Base-by-base conservation (phyloP, 1,140 invertebrate species). In the Apis florea region DNA sequence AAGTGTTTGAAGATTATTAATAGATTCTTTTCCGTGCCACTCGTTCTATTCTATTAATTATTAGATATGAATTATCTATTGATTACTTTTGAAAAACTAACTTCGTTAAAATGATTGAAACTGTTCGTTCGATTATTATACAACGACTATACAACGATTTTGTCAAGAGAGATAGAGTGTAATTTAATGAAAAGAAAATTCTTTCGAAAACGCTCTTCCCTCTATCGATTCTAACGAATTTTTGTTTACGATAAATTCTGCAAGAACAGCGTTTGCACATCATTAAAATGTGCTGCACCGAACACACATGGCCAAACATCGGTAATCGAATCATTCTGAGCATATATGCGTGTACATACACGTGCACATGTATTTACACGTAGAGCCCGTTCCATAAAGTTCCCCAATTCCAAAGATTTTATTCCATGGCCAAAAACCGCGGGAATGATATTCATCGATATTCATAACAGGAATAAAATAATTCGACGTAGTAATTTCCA, bases 271-370 rank as follows among this genome's bases (percentile, higher is more conserved):
- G 40, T 73, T 73, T 61, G 71, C 31, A 61, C 40, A 49, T 73
- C 56, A 73, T 73, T 73, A 73, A 73, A 73, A 61, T n/a, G 56
- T 73, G 40, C 71, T 61, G 56, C 71, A 73, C n/a, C 13, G 67
- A 51, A 19, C 47, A 51, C 67, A 49, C 13, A 17, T 56, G 31
- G 21, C 21, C 21, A 73, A 73, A 73, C 56, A 61, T 31, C 69
- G 53, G 13, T 61, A 61, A 73, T 73, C 71, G 26, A 73, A 72
- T 72, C 56, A 58, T 58, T 47, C 15, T 47, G 40, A 40, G 11
- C 47, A 66, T 56, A 19, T 56, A 54, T 54, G 31, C 31, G 61
- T 24, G 17, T 53, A n/a, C 21, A 40, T 47, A 67, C 6, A 53
- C 11, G 5, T 40, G 5, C 6, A 53, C 26, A 17, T 24, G 12